Percentiles rank a stretch among this genome's conserved stretches.
These are phyloP conservation scores for Nasonia giraulti DNA, from an alignment of 1,140 invertebrate species.

Conservation along the genomic window DNA sequence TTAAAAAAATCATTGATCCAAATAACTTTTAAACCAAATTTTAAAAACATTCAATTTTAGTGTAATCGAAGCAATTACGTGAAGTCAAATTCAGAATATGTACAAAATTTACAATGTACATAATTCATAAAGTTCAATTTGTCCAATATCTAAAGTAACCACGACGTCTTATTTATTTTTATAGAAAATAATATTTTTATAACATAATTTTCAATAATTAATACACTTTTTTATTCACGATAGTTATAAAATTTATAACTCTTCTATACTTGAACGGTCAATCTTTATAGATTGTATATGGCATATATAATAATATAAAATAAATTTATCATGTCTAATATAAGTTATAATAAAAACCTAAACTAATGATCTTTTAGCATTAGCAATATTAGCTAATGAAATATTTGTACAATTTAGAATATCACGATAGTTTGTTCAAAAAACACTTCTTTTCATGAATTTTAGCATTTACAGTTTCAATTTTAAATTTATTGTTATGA, in stretches of 20 bases:
- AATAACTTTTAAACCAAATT: background rate
- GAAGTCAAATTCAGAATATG: background rate
- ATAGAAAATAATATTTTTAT: background rate
- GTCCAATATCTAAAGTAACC: constrained; percentile 13
- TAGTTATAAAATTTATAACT: constrained; percentile 27
- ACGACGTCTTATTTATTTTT: background rate
- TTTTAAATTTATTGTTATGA: background rate
- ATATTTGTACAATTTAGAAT: constrained; percentile 27
- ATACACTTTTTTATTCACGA: background rate
- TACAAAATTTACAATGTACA: background rate
- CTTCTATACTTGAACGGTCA: background rate
- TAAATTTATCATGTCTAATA: constrained; percentile 30
- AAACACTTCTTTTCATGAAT: background rate
- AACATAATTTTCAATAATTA: background rate
- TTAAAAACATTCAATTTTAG: background rate
- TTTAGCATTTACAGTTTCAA: background rate
- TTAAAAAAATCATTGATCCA: too few relatives aligned
- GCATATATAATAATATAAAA: constrained; percentile 27
- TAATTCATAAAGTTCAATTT: background rate
- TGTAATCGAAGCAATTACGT: background rate
- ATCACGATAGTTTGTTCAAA: background rate
- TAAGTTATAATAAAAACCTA: background rate
- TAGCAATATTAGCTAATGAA: background rate
- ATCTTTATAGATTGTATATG: background rate
- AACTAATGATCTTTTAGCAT: background rate